A percentile compares a stretch with the other conserved stretches of the same genome.
phyloP scores from a whole-genome alignment of 2,113 vertebrate species.

The Toxostoma redivivum region DNA sequence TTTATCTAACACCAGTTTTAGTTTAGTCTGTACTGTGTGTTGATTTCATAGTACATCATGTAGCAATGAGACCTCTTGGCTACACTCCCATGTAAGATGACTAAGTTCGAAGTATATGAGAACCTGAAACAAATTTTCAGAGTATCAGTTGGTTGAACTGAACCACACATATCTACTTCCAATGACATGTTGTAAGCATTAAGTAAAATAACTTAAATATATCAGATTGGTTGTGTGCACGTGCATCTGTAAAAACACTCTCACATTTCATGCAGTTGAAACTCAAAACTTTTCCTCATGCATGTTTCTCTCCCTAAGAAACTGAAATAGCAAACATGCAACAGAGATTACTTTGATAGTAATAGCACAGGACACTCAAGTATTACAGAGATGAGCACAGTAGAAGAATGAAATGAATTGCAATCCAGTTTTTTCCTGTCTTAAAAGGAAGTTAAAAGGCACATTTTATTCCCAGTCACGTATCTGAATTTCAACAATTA shows the following conservation, averaged over 20 bases:
- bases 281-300: not conserved
- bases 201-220: slow-evolving; percentile 2
- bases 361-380: not conserved
- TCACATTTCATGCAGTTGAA: not conserved
- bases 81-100: not conserved
- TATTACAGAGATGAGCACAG: not conserved
- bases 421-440: not conserved
- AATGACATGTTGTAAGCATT: slow-evolving; percentile 10
- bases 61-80: slow-evolving; percentile 52
- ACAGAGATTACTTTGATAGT: not conserved
- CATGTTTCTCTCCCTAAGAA: not conserved
- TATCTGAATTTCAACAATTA: not conserved
- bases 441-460: not conserved
- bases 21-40: slow-evolving; percentile 49
- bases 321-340: not conserved
- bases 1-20: slow-evolving; percentile 62
- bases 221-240: not conserved
- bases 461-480: not conserved
- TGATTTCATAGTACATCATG: slow-evolving; percentile 53
- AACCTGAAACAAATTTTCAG: slow-evolving; percentile 49
- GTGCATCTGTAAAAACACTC: not conserved
- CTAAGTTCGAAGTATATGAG: slow-evolving; percentile 16
- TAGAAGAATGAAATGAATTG: not conserved
- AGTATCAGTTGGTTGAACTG: slow-evolving; percentile 18
- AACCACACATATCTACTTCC: not conserved